Base-by-base conservation (phyloP, 2,888 invertebrate genomes). In the Himalopsyche tibetana region DNA sequence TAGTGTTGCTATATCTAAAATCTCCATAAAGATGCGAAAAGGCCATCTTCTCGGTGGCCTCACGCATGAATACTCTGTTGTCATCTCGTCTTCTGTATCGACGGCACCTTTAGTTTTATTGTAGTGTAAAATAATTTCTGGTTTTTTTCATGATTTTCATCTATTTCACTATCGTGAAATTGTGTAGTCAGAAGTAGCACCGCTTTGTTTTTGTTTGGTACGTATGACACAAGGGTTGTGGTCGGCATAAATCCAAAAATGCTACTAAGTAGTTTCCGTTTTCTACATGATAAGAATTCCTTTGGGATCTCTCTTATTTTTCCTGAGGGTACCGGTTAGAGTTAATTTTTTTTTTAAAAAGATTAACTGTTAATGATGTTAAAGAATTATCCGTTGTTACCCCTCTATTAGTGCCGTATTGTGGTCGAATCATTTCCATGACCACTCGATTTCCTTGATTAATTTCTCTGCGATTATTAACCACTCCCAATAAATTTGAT, bases 381-480 rank as follows among this genome's bases (percentile, higher is more conserved):
- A 83, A 83, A 17, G 28, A n/a, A 40, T 69, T 83, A 69, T 74
- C 74, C 5, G 83, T 69, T 9, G 83, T 83, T 28, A 74, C 74
- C 8, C 69, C 83, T 83, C 87, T 74, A 28, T 63, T 45, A 11
- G 69, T 36, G 40, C 83, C 83, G 11, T 40, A 63, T 6, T 83
- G 45, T 1, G 40, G 63, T 74, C 6, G 40, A 19, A 83, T 19
- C 19, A 83, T 42, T 12, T 83, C 83, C 38, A 42, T 83, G 8
- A 83, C 83, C 9, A 83, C 83, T 9, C 42, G 84, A 28, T 28
- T 28, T 28, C 28, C 28, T 28, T 28, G 28, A 28, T 28, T 28
- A 28, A 28, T 28, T 28, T 87, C 87, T 56, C 84, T 36, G 45
- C 45, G 74, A 19, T 87, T 85, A 42, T 87, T 85, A 5, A 82